Percentiles rank a stretch among this genome's conserved stretches.
Conservation (phyloP, 2,888 invertebrate species). For the Stenolophus ochropezus region DNA sequence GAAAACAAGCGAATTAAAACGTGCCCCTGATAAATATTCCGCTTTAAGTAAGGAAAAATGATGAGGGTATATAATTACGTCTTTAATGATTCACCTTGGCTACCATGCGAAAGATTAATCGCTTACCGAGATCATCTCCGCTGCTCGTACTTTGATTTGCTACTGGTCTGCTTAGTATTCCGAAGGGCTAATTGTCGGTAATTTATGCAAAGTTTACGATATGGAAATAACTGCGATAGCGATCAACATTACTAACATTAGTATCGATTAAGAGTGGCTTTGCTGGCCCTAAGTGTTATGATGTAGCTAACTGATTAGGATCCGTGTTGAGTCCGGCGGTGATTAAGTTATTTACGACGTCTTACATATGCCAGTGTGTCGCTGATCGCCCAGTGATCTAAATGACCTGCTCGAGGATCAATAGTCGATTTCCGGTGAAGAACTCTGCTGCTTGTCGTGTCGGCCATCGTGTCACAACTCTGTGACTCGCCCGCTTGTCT, state of each 20-base stretch:
- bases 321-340: neutral
- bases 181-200: neutral
- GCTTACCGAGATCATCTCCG: neutral
- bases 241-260: neutral
- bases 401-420: conserved; percentile 47
- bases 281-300: neutral
- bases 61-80: conserved; percentile 35
- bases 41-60: conserved; percentile 36
- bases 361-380: conserved; percentile 39
- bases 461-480: conserved; percentile 34
- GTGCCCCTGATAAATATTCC: conserved; percentile 26
- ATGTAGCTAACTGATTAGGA: neutral
- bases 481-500: conserved; percentile 7
- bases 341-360: conserved; percentile 47
- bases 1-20: conserved; percentile 39
- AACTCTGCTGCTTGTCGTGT: conserved; percentile 45
- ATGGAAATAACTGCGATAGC: conserved; percentile 2
- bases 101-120: conserved; percentile 13
- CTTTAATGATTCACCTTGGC: conserved; percentile 21
- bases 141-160: neutral
- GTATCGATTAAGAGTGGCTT: neutral
- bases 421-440: conserved; percentile 54
- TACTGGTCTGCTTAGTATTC: neutral
- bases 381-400: conserved; percentile 38
- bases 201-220: neutral